phyloP scores from a whole-genome alignment of 2,888 invertebrate genomes.

The Ormyrus rosae region DNA sequence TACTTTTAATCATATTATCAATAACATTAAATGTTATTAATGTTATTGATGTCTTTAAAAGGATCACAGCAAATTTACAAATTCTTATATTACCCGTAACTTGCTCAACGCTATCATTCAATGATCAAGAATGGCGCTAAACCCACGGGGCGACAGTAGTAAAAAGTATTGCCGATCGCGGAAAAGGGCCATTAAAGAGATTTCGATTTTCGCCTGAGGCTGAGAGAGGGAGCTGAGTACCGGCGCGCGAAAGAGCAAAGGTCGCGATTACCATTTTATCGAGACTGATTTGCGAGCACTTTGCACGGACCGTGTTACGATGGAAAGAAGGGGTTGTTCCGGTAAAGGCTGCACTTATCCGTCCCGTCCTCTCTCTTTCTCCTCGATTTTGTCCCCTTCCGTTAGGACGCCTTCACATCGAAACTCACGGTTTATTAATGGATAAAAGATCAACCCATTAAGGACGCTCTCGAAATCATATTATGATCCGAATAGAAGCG shows the following conservation, averaged over 20 bases:
- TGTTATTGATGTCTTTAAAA: no score
- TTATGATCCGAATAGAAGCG: no score
- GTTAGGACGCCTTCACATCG: not conserved
- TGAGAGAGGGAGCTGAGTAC: not conserved
- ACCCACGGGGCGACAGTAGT: no score
- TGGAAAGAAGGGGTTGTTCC: constrained; percentile 33
- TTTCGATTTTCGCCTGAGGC: constrained; percentile 19
- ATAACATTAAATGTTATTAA: no score
- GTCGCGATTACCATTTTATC: constrained; percentile 72
- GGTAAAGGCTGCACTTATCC: constrained; percentile 55
- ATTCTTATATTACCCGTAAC: no score
- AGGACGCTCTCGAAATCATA: no score
- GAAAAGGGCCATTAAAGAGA: constrained; percentile 58
- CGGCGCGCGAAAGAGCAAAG: constrained; percentile 29
- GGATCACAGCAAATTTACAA: no score
- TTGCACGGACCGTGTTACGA: constrained; percentile 62
- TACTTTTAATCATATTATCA: no score
- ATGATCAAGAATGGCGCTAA: no score
- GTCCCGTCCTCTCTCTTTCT: not conserved
- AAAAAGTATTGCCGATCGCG: not conserved
- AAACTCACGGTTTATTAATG: not conserved
- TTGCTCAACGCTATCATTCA: no score
- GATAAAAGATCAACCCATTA: not conserved
- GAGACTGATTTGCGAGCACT: constrained; percentile 72
- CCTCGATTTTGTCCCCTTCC: constrained; percentile 24